Evolutionary conservation across 2,888 invertebrate genomes (phyloP), one percentile per base, ranked within the genome.

Genomic region (Thera britannica): DNA sequence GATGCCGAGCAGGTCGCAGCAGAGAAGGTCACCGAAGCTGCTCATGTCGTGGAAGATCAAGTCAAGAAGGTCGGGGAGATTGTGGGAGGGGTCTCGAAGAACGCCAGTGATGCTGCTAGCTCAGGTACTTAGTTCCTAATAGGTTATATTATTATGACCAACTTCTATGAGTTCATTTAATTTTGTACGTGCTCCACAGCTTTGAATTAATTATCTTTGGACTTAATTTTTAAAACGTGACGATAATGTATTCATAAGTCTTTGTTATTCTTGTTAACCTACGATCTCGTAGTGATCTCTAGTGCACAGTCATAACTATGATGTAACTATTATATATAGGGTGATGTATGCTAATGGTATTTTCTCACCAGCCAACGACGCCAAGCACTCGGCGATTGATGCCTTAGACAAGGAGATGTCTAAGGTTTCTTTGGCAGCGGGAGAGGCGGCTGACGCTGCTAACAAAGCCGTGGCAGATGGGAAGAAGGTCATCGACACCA

Each of bases 1-100:
- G 96, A 96, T 80, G 95, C 94, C 0, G 95, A 95, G 72, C 95
- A 96, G 78, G 84, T 96, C 71, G 95, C 95, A 1, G 85, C 92
- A 44, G 96, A 96, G 83, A 96, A 95, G 83, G 95, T 89, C 5
- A 86, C 94, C 65, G 94, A 95, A 70, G 95, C 95, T 0, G 94
- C 95, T 59, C 94, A 95, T 72, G 89, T 95, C 64, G 94, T 95
- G 9, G 95, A 95, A 77, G 95, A 95, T 57, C 95, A 96, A 83
- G 94, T 95, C 70, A 94, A 94, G 84, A 95, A 96, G 84, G 94
- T 95, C 1, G 95, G 95, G 3, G 95, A 96, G 81, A 83, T 95
- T 6, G 86, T 96, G 46, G 90, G 94, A 62, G 94, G 95, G 63
- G 95, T 95, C 2, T 94, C 95, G 74, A 88, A 91, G 76, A 86